These are phyloP conservation scores for Asbolus verrucosus DNA, from an alignment of 1,140 invertebrate species.

Conservation along the genomic window DNA sequence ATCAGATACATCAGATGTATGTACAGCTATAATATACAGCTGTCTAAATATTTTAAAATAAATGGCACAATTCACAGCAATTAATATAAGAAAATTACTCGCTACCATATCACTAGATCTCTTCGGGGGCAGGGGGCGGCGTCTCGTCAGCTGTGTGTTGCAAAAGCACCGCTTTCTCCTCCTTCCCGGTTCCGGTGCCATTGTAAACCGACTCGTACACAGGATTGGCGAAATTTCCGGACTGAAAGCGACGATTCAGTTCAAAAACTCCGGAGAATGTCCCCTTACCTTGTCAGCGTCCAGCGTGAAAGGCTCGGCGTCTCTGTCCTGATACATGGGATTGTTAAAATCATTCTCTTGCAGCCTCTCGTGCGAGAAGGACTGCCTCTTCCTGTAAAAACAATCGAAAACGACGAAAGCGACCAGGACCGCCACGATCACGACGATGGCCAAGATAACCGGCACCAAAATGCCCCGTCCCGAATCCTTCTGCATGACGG, in stretches of 20 bases:
- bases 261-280: neutral
- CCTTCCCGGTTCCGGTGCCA: slow-evolving; percentile 64
- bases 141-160: slow-evolving; percentile 61
- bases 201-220: slow-evolving; percentile 86
- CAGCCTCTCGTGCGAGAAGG: slow-evolving; percentile 83
- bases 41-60: slow-evolving; percentile 51
- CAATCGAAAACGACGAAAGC: slow-evolving; percentile 52
- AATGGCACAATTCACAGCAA: slow-evolving; percentile 64
- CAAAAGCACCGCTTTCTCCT: slow-evolving; percentile 71
- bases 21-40: slow-evolving; percentile 50
- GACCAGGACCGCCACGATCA: slow-evolving; percentile 52
- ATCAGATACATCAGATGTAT: slow-evolving; percentile 34
- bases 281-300: slow-evolving; percentile 69
- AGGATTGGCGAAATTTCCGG: slow-evolving; percentile 84
- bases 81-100: slow-evolving; percentile 52
- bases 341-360: slow-evolving; percentile 84
- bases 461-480: slow-evolving; percentile 52
- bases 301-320: slow-evolving; percentile 72
- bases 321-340: slow-evolving; percentile 83
- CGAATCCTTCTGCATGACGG: slow-evolving; percentile 24
- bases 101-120: slow-evolving; percentile 54
- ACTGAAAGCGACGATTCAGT: slow-evolving; percentile 60
- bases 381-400: slow-evolving; percentile 67
- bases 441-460: slow-evolving; percentile 46
- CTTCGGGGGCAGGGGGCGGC: slow-evolving; percentile 56